Conservation (phyloP, 2,888 invertebrate genomes). For the Trissolcus brochymenae region DNA sequence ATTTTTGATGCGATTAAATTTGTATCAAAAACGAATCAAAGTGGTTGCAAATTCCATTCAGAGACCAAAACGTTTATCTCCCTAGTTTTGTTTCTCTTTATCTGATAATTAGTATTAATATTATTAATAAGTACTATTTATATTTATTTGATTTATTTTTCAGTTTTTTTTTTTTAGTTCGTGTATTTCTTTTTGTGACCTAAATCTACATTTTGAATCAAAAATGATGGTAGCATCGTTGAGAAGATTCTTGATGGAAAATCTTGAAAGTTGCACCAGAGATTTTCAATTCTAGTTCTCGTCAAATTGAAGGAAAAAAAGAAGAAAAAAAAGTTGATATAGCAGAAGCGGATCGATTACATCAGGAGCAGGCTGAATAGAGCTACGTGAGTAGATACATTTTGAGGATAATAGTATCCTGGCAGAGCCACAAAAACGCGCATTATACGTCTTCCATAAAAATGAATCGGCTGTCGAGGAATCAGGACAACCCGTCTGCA, state of each 20-base stretch:
- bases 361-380: constrained; percentile 54
- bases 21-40: too few relatives aligned
- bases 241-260: constrained; percentile 24
- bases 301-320: constrained; percentile 49
- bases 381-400: constrained; percentile 58
- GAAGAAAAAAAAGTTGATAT: constrained; percentile 29
- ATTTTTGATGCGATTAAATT: constrained; percentile 31
- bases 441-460: constrained; percentile 59
- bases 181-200: too few relatives aligned
- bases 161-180: too few relatives aligned
- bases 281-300: constrained; percentile 47
- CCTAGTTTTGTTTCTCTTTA: too few relatives aligned
- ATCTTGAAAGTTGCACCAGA: constrained; percentile 29
- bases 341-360: constrained; percentile 56
- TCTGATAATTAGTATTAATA: neutral
- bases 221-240: constrained; percentile 15
- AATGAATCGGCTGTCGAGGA: constrained; percentile 60
- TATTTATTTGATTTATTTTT: neutral
- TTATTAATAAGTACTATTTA: neutral
- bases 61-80: neutral
- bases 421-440: constrained; percentile 54
- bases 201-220: neutral
- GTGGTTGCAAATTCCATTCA: too few relatives aligned
- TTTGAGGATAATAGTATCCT: constrained; percentile 59
- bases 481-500: constrained; percentile 54